Evolutionary conservation across 1,140 invertebrate species (phyloP), one percentile per base, ranked within the genome.

Genomic region (Portunus trituberculatus): DNA sequence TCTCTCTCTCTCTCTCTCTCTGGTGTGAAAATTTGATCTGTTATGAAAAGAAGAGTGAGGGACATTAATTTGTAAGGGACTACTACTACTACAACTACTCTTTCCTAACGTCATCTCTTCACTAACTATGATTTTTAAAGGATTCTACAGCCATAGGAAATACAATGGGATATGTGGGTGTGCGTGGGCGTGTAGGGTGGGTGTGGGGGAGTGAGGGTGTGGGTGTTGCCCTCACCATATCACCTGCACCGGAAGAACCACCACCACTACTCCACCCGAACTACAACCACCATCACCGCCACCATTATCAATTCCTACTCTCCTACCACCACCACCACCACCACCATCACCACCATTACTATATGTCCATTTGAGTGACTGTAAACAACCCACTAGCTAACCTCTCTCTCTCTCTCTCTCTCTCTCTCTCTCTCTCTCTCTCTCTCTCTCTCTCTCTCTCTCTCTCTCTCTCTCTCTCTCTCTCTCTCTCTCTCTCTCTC

Each of bases 361-460:
- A 59, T 10, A 20, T 59, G 52, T 2, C 52, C 52, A 59, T 39
- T 39, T 39, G 39, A 59, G 52, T 59, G 52, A 59, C 52, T 59
- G 20, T 16, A 59, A 59, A 59, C 52, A 59, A 59, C 67, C 6
- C 67, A 7, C 67, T n/a, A 12, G 6, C 20, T n/a, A 12, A 25
- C n/a, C 6, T 76, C 67, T 76, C 67, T 76, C 67, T 76, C 67
- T 76, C 67, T 76, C 67, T 76, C 67, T 76, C 67, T 76, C 67
- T 76, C 67, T 76, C 67, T 76, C 67, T 76, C 67, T 76, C 67
- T 76, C 67, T 76, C 67, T 76, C 67, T 76, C 67, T 76, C 67
- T 76, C 67, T 76, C 67, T 76, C 67, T 76, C 67, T 25, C 52
- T 59, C 52, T 59, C 52, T 59, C 52, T 59, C 52, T 59, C 52